Percentiles rank a stretch among this genome's conserved stretches.
Evolutionary conservation across 2,888 invertebrate genomes (phyloP).

Genomic region (Penaeus monodon): DNA sequence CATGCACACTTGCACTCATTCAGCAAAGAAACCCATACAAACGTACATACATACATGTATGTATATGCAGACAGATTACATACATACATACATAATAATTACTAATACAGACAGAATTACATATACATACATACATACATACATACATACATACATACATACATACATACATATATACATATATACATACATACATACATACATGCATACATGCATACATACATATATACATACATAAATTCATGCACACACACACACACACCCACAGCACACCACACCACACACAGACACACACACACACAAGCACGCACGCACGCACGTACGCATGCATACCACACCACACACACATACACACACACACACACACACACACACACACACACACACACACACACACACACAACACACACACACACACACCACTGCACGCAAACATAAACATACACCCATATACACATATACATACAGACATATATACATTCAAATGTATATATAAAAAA

Average conservation of each 20-base stretch:
- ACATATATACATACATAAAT: too few species aligned
- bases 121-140: too few species aligned
- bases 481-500: too few species aligned
- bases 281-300: neutral
- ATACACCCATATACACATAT: too few species aligned
- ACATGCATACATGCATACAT: too few species aligned
- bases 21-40: too few species aligned
- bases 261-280: neutral
- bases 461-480: too few species aligned
- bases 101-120: neutral
- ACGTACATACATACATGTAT: neutral
- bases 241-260: neutral
- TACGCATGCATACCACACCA: too few species aligned
- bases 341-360: neutral
- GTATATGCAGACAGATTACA: neutral
- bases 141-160: too few species aligned
- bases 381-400: neutral
- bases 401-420: neutral
- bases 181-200: too few species aligned
- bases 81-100: neutral
- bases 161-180: too few species aligned
- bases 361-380: conserved; percentile 12
- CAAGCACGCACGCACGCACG: neutral
- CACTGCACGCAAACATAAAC: neutral
- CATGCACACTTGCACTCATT: neutral